A percentile compares a stretch with the other conserved stretches of the same genome.
Evolutionary conservation across 2,888 invertebrate genomes (phyloP).

Genomic region (Ophion costatus): DNA sequence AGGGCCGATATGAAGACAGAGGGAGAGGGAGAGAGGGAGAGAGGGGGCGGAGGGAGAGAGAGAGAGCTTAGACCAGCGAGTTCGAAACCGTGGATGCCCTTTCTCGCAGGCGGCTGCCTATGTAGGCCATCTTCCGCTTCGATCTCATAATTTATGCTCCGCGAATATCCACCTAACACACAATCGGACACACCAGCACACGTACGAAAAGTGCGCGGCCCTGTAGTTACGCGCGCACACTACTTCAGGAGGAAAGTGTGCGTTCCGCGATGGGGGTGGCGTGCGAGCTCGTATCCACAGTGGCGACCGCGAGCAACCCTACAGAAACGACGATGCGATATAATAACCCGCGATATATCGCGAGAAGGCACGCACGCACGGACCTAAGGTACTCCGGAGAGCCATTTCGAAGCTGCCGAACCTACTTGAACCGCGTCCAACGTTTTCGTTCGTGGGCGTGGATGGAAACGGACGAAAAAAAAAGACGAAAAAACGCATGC

Average conservation of each 20-base stretch:
- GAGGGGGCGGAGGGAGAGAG: constrained; percentile 66
- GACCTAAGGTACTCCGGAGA: constrained; percentile 43
- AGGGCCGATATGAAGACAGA: constrained; percentile 56
- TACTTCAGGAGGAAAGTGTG: constrained; percentile 5
- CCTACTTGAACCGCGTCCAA: neutral
- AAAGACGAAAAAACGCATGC: neutral
- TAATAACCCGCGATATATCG: constrained; percentile 57
- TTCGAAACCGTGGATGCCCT: constrained; percentile 74
- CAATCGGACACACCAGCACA: neutral
- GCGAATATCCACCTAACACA: constrained; percentile 28
- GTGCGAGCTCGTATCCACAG: constrained; percentile 53
- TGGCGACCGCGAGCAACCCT: constrained; percentile 61
- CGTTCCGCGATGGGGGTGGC: constrained; percentile 44
- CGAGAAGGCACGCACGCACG: constrained; percentile 62
- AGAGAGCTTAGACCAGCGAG: constrained; percentile 59
- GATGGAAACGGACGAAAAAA: constrained; percentile 9
- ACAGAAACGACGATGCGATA: constrained; percentile 45
- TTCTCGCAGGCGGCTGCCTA: constrained; percentile 78
- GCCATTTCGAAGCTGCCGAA: constrained; percentile 24
- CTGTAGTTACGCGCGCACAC: neutral
- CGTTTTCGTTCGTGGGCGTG: constrained; percentile 7
- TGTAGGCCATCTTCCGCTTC: constrained; percentile 80
- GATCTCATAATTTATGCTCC: constrained; percentile 77
- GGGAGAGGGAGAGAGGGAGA: constrained; percentile 30
- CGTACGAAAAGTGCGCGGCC: neutral